Conservation (phyloP, 2,888 invertebrate species). For the Mesorhabditis spiculigera region DNA sequence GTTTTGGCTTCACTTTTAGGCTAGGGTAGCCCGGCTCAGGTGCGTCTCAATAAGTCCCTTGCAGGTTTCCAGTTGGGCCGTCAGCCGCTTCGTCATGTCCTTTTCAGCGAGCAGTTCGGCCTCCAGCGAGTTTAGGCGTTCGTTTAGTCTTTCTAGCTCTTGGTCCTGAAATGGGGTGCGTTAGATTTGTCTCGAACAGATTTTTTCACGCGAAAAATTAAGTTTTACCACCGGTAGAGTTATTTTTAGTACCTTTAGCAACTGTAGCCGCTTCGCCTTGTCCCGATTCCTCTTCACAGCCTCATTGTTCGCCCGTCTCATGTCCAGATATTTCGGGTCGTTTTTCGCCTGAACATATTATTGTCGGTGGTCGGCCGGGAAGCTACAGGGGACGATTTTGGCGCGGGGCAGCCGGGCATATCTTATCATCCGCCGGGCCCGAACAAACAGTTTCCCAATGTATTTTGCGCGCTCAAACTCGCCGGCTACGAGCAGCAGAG, state of each 20-base stretch:
- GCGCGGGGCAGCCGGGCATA: too few species aligned
- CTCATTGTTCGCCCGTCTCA: not conserved
- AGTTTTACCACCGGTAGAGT: too few species aligned
- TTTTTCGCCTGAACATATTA: not conserved
- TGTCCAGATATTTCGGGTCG: conserved; percentile 6
- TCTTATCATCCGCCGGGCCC: too few species aligned
- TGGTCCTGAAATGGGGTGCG: not conserved
- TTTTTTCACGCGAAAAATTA: too few species aligned
- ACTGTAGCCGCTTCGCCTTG: not conserved
- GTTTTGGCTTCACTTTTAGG: too few species aligned
- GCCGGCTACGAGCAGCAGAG: too few species aligned
- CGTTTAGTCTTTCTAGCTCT: not conserved
- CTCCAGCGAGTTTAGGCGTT: not conserved
- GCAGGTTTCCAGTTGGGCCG: not conserved
- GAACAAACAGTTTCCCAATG: too few species aligned
- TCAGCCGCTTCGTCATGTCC: not conserved
- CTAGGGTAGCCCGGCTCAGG: too few species aligned
- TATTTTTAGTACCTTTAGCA: not conserved
- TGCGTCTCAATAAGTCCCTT: not conserved
- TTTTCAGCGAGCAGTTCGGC: not conserved
- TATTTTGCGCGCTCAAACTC: too few species aligned
- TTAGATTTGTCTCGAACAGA: too few species aligned
- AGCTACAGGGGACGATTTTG: too few species aligned
- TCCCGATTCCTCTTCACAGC: conserved; percentile 4
- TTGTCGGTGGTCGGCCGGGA: not conserved